Conservation (phyloP, 2,888 invertebrate genomes). For the Amblyteles armatorius region DNA sequence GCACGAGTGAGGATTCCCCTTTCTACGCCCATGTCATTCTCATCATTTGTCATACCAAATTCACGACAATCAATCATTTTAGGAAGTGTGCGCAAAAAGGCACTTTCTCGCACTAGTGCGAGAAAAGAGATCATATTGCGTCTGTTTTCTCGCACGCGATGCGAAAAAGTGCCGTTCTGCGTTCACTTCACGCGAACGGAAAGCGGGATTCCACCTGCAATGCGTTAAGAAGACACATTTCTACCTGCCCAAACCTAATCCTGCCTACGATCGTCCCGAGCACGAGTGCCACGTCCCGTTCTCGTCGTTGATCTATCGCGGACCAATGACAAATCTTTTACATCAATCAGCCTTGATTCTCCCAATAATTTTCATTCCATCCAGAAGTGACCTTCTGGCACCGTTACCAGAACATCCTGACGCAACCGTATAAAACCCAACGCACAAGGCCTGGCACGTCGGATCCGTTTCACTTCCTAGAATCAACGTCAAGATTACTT, state of each 20-base stretch:
- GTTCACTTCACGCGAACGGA: too few species aligned
- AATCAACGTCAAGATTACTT: conserved; percentile 52
- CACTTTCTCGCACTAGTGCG: too few species aligned
- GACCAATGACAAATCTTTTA: background rate
- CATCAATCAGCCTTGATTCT: background rate
- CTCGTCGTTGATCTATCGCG: background rate
- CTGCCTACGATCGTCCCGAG: background rate
- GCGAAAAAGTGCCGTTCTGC: too few species aligned
- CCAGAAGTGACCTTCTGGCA: background rate
- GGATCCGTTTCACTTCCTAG: conserved; percentile 43
- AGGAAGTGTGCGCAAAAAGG: too few species aligned
- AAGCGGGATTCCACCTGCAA: too few species aligned
- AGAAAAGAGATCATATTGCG: too few species aligned
- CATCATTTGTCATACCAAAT: too few species aligned
- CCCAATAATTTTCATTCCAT: background rate
- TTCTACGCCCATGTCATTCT: too few species aligned
- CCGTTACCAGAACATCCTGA: background rate
- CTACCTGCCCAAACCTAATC: background rate
- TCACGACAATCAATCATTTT: too few species aligned
- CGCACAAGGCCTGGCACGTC: background rate
- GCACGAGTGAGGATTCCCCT: too few species aligned
- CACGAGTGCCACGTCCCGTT: background rate
- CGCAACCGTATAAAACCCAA: background rate
- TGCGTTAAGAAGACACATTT: background rate
- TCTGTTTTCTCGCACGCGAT: too few species aligned